phyloP scores from a whole-genome alignment of 2,113 vertebrate species.

The Coryphaenoides rupestris region DNA sequence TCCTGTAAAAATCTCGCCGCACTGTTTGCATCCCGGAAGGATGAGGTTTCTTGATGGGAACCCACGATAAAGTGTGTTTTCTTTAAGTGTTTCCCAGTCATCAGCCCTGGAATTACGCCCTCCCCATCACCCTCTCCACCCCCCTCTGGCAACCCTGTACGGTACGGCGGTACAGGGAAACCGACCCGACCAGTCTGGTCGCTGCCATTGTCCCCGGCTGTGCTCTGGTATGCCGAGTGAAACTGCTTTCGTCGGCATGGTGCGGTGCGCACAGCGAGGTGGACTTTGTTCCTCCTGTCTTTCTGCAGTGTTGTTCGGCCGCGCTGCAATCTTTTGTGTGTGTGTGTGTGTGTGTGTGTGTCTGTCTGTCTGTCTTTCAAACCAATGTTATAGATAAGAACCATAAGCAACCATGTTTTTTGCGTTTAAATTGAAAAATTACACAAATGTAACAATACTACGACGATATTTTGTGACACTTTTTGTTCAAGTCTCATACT shows the following conservation, averaged over 20 bases:
- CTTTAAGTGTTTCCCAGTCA: slow-evolving; percentile 45
- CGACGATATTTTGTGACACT: too few relatives aligned
- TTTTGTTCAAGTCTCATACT: too few relatives aligned
- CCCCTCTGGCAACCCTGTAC: slow-evolving; percentile 18
- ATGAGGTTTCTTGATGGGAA: slow-evolving; percentile 51
- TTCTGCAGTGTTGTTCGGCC: neutral
- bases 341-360: too few relatives aligned
- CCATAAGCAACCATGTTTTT: too few relatives aligned
- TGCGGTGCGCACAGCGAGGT: slow-evolving; percentile 2
- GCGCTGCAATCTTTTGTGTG: neutral
- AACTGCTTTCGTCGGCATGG: slow-evolving; percentile 4
- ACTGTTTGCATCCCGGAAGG: slow-evolving; percentile 51
- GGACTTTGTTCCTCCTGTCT: slow-evolving; percentile 22
- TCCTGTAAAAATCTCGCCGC: slow-evolving; percentile 33
- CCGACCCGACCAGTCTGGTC: slow-evolving; percentile 49
- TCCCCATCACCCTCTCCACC: slow-evolving; percentile 37
- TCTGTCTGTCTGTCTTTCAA: too few relatives aligned
- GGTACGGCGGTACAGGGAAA: slow-evolving; percentile 23
- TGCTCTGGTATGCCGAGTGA: slow-evolving; percentile 47
- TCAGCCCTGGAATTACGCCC: slow-evolving; percentile 48
- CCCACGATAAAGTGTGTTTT: slow-evolving; percentile 47
- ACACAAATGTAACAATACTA: too few relatives aligned
- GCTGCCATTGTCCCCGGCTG: slow-evolving; percentile 31
- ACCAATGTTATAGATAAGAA: too few relatives aligned
- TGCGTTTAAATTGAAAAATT: too few relatives aligned